phyloP scores from a whole-genome alignment of 2,797 vertebrate genomes.

The Pipistrellus pipistrellus region DNA sequence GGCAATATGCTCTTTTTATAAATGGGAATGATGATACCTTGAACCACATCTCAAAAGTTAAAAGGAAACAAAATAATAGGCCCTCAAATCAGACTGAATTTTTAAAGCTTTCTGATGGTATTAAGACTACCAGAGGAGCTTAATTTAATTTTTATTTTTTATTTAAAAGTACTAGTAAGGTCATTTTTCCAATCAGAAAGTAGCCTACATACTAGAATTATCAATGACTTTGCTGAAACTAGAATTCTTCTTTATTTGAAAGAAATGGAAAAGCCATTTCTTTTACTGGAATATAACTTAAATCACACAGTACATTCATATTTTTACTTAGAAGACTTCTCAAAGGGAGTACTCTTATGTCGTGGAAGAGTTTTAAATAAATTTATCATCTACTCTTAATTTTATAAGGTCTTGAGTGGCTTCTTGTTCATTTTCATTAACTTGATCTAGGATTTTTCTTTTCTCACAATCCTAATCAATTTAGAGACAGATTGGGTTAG shows the following conservation, averaged over 20 bases:
- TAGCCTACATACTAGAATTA: not conserved
- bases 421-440: not conserved
- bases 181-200: slow-evolving; percentile 44
- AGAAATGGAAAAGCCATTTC: slow-evolving; percentile 36
- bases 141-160: slow-evolving; percentile 52
- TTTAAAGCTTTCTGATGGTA: not conserved
- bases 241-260: slow-evolving; percentile 33
- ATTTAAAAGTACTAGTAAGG: not conserved
- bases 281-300: not conserved
- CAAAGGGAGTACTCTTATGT: not conserved
- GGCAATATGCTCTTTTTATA: not conserved
- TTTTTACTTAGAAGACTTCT: not conserved
- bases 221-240: not conserved
- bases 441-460: not conserved
- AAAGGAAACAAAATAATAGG: not conserved
- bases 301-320: not conserved
- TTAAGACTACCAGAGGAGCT: slow-evolving; percentile 5
- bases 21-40: not conserved
- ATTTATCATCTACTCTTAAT: not conserved
- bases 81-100: not conserved
- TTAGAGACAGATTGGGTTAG: not conserved
- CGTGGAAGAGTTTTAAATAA: not conserved
- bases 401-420: not conserved
- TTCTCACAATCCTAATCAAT: not conserved
- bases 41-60: slow-evolving; percentile 19